A percentile compares a stretch with the other conserved stretches of the same genome.
These are phyloP conservation scores for Meloidogyne chitwoodi DNA, from an alignment of 1,140 invertebrate species.

Conservation along the genomic window DNA sequence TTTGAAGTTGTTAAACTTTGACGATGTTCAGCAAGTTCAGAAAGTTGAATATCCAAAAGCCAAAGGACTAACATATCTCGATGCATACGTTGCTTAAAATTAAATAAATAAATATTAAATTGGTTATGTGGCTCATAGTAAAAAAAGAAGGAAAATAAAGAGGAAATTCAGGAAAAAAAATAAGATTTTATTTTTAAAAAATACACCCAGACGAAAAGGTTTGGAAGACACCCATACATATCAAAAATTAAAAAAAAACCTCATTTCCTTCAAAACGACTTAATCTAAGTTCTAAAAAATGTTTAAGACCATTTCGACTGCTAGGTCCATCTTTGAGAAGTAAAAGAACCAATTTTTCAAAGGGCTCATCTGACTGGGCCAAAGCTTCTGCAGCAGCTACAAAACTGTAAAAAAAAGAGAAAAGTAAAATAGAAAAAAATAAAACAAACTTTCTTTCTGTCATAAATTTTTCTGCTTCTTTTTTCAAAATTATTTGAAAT, in stretches of 20 bases:
- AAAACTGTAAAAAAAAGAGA: constrained; percentile 22
- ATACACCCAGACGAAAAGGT: no score
- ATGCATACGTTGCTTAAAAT: constrained; percentile 30
- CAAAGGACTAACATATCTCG: constrained; percentile 42
- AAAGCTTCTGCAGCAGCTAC: constrained; percentile 35
- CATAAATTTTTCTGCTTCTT: constrained; percentile 44
- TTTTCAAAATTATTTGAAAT: constrained; percentile 42
- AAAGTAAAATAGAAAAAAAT: no score
- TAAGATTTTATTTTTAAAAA: no score
- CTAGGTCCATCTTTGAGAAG: constrained; percentile 25
- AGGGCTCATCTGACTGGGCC: constrained; percentile 40
- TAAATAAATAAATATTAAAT: background rate
- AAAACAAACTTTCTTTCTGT: constrained; percentile 33
- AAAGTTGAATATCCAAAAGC: constrained; percentile 39
- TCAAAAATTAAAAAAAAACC: background rate
- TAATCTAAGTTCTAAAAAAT: constrained; percentile 33
- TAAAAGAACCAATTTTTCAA: constrained; percentile 33
- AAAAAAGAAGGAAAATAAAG: no score
- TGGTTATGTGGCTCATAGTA: no score
- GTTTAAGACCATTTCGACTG: constrained; percentile 38
- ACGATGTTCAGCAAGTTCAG: constrained; percentile 39
- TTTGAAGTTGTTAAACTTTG: background rate
- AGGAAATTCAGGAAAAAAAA: no score
- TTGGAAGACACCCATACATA: no score
- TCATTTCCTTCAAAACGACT: constrained; percentile 18